phyloP scores from a whole-genome alignment of 2,113 vertebrate genomes.

The Tursiops truncatus region DNA sequence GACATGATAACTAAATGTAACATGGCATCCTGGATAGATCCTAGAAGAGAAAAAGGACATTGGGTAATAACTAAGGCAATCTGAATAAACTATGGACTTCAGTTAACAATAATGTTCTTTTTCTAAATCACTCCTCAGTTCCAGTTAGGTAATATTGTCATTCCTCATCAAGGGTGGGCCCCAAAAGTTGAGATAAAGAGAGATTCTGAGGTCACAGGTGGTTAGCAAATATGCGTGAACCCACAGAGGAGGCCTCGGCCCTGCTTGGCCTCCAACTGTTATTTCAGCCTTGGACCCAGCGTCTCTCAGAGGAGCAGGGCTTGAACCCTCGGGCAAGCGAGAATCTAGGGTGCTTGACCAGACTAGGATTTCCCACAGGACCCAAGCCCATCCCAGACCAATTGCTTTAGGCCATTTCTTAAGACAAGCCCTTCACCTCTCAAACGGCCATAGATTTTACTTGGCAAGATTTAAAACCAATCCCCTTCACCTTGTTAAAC shows the following conservation, averaged over 20 bases:
- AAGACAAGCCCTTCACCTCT: neutral
- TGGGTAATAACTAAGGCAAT: neutral
- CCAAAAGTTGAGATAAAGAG: neutral
- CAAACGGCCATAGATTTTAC: conserved; percentile 17
- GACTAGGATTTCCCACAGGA: neutral
- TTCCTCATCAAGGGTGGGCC: neutral
- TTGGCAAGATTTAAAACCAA: conserved; percentile 34
- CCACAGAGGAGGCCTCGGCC: neutral
- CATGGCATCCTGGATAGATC: neutral
- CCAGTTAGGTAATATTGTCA: neutral
- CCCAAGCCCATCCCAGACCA: neutral
- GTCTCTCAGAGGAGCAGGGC: neutral
- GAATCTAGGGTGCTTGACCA: neutral
- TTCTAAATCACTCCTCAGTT: neutral
- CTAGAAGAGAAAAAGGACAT: neutral
- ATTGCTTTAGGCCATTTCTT: neutral
- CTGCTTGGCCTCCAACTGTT: neutral
- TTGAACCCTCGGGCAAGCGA: neutral
- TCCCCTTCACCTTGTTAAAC: neutral
- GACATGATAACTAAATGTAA: neutral
- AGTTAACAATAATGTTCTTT: neutral
- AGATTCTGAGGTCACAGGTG: neutral
- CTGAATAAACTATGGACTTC: neutral
- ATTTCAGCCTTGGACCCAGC: neutral
- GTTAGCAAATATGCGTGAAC: neutral